Evolutionary conservation across 1,140 invertebrate species (phyloP).

Genomic region (Drosophila sturtevanti): DNA sequence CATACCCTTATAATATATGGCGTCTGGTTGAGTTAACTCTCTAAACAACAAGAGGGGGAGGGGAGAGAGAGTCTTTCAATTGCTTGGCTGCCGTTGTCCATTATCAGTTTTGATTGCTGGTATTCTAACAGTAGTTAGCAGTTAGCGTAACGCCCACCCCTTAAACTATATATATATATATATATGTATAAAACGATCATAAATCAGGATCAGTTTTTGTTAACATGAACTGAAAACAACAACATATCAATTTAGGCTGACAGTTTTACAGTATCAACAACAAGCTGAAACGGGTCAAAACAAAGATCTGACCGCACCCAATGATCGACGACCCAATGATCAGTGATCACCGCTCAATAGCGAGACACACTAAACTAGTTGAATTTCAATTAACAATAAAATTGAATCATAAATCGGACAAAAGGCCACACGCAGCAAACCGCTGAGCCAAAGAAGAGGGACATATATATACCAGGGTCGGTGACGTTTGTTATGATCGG

Average conservation of each 20-base stretch:
- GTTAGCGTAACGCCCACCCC: constrained; percentile 24
- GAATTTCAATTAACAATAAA: constrained; percentile 82
- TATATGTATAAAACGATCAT: constrained; percentile 53
- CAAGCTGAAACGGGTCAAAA: constrained; percentile 47
- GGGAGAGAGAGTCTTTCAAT: constrained; percentile 47
- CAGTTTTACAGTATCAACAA: constrained; percentile 64
- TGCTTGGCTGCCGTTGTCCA: constrained; percentile 43
- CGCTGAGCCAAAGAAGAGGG: constrained; percentile 32
- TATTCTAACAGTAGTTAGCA: constrained; percentile 8
- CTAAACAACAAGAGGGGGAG: constrained; percentile 40
- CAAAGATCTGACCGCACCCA: constrained; percentile 52
- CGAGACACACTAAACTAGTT: constrained; percentile 78
- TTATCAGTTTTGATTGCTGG: constrained; percentile 63
- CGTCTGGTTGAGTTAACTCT: constrained; percentile 39
- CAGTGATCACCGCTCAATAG: constrained; percentile 3
- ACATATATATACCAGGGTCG: constrained; percentile 20
- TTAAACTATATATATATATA: neutral
- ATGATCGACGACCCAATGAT: constrained; percentile 20
- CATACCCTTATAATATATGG: constrained; percentile 63
- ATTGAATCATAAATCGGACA: constrained; percentile 75
- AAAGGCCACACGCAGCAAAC: constrained; percentile 27
- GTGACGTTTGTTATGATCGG: constrained; percentile 77
- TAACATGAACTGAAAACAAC: neutral
- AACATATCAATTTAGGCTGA: constrained; percentile 63
- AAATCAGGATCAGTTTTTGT: constrained; percentile 62